Conservation (phyloP, 2,888 invertebrate species). For the Lasiommata megera region DNA sequence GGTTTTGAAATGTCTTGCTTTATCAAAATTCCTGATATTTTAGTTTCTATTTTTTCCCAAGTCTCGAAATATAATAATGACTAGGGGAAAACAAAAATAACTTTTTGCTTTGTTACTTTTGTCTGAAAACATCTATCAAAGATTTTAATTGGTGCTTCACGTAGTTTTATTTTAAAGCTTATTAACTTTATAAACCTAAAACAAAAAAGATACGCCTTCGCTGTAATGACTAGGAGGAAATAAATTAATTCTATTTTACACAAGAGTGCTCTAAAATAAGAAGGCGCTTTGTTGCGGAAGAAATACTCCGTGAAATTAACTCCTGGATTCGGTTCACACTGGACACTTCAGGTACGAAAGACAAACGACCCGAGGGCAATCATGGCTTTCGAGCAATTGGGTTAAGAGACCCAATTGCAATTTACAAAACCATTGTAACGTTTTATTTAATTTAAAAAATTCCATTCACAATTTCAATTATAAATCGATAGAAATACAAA, state of each 20-base stretch:
- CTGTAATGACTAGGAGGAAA: slow-evolving; percentile 38
- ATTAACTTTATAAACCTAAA: background rate
- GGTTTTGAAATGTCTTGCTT: background rate
- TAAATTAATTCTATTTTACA: slow-evolving; percentile 70
- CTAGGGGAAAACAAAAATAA: too few relatives aligned
- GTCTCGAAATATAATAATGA: too few relatives aligned
- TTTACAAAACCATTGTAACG: background rate
- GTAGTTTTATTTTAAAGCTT: too few relatives aligned
- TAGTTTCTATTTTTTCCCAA: too few relatives aligned
- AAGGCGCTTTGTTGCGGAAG: slow-evolving; percentile 56
- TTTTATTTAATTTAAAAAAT: background rate
- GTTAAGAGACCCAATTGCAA: background rate
- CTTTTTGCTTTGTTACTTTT: too few relatives aligned
- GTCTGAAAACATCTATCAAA: too few relatives aligned
- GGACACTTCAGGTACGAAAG: slow-evolving; percentile 72
- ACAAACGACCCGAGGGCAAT: slow-evolving; percentile 53
- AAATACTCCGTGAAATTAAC: slow-evolving; percentile 78
- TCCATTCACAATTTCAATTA: too few relatives aligned
- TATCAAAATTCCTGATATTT: too few relatives aligned
- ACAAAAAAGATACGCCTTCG: background rate
- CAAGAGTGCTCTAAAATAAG: slow-evolving; percentile 62
- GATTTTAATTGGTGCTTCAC: too few relatives aligned
- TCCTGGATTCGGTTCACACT: slow-evolving; percentile 63
- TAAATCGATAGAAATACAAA: too few relatives aligned
- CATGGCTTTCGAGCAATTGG: slow-evolving; percentile 11